phyloP scores from a whole-genome alignment of 1,140 invertebrate species.

The Lepidostoma basale region DNA sequence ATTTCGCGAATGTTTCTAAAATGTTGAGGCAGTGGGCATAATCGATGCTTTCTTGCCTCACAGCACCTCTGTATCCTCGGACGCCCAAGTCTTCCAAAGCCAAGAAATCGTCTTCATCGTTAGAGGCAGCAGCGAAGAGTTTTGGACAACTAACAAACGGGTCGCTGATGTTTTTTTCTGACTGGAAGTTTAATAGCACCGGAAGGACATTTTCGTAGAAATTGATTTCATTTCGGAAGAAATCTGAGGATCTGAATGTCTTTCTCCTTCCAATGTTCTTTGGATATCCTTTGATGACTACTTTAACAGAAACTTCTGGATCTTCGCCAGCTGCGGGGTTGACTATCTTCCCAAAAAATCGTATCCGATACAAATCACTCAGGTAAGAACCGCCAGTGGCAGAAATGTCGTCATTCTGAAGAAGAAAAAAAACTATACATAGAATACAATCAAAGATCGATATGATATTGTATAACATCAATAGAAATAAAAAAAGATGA shows the following conservation, averaged over 20 bases:
- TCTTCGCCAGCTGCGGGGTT: conserved; percentile 46
- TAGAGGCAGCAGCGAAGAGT: conserved; percentile 60
- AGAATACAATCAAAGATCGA: too few species aligned
- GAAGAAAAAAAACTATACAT: too few species aligned
- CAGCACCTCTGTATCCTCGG: conserved; percentile 59
- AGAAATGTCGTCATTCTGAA: too few species aligned
- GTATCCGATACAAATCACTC: conserved; percentile 60
- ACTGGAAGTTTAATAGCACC: conserved; percentile 57
- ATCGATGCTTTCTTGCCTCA: conserved; percentile 62
- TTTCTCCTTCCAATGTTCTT: conserved; percentile 62
- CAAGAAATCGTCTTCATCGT: conserved; percentile 71
- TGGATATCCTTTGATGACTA: conserved; percentile 66
- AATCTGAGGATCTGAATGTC: conserved; percentile 64
- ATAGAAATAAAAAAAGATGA: too few species aligned
- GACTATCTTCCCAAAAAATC: conserved; percentile 53
- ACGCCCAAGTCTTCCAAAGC: conserved; percentile 68
- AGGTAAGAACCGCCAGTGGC: conserved; percentile 70
- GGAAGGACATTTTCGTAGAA: conserved; percentile 65
- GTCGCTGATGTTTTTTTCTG: conserved; percentile 53
- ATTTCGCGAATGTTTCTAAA: conserved; percentile 67
- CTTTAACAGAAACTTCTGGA: conserved; percentile 44
- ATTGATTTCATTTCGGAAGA: conserved; percentile 66
- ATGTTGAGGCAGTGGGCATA: conserved; percentile 59
- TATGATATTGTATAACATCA: too few species aligned
- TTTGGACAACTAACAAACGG: conserved; percentile 62